Conservation (phyloP, 2,113 vertebrate species). For the Calcarius ornatus region DNA sequence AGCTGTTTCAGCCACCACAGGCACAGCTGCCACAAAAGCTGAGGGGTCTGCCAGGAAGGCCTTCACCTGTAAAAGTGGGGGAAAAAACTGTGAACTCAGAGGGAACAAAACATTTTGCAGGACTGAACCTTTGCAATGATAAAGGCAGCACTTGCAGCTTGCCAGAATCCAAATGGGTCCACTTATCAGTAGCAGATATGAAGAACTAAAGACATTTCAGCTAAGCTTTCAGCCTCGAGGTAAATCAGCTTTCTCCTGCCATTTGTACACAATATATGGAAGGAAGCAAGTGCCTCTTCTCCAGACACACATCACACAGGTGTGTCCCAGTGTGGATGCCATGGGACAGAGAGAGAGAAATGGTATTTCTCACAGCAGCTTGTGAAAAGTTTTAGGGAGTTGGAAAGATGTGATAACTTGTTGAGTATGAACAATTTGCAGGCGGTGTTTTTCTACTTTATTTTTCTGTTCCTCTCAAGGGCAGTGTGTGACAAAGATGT, state of each 20-base stretch:
- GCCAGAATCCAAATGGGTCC: fast-evolving
- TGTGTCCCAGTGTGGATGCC: fast-evolving
- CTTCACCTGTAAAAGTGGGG: slow-evolving; percentile 79
- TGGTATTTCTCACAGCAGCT: too few species aligned
- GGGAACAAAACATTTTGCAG: not conserved
- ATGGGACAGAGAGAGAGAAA: too few species aligned
- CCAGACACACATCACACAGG: fast-evolving
- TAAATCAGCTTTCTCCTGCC: not conserved
- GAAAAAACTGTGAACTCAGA: not conserved
- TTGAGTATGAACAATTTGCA: too few species aligned
- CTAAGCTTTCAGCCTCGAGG: not conserved
- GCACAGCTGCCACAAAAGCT: slow-evolving; percentile 83
- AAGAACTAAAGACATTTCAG: too few species aligned
- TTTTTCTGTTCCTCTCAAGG: too few species aligned
- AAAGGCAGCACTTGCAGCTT: not conserved
- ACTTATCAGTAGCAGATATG: fast-evolving
- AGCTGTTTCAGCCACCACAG: slow-evolving; percentile 54
- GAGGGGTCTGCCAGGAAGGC: slow-evolving; percentile 93
- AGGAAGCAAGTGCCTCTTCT: not conserved
- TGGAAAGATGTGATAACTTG: too few species aligned
- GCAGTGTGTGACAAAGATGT: too few species aligned
- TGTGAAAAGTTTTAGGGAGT: too few species aligned
- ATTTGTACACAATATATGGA: fast-evolving
- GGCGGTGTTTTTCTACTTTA: too few species aligned
- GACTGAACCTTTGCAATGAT: fast-evolving